Evolutionary conservation across 2,888 invertebrate species (phyloP).

Genomic region (Lasioglossum lativentre): DNA sequence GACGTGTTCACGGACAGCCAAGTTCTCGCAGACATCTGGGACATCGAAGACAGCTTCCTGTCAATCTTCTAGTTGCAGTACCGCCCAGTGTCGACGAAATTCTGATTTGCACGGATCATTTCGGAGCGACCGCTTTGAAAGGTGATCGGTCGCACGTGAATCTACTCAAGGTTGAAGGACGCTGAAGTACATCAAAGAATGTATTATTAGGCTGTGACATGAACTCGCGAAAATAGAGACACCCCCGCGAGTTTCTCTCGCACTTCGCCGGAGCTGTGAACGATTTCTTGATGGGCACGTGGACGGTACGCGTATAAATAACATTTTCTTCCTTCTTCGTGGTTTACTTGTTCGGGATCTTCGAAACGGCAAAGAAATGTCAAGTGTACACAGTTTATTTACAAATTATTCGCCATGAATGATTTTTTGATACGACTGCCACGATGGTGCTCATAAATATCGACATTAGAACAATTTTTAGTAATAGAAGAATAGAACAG

Average conservation of each 20-base stretch:
- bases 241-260: slow-evolving; percentile 72
- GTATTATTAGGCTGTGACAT: slow-evolving; percentile 78
- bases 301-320: not conserved
- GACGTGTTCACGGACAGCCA: not conserved
- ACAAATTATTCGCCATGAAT: not conserved
- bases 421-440: not conserved
- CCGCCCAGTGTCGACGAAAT: not conserved
- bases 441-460: not conserved
- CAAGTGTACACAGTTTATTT: not conserved
- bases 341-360: not conserved
- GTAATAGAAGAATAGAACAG: too few relatives aligned
- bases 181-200: slow-evolving; percentile 78
- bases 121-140: slow-evolving; percentile 69
- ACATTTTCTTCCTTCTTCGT: not conserved
- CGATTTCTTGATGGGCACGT: not conserved
- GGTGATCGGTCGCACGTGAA: slow-evolving; percentile 70
- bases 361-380: not conserved
- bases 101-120: slow-evolving; percentile 22
- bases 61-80: not conserved
- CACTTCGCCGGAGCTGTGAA: slow-evolving; percentile 26
- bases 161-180: slow-evolving; percentile 80
- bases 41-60: not conserved
- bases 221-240: slow-evolving; percentile 70
- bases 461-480: not conserved
- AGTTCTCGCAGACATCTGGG: not conserved